Conservation (phyloP, 2,797 vertebrate species). For the Bufotes viridis region DNA sequence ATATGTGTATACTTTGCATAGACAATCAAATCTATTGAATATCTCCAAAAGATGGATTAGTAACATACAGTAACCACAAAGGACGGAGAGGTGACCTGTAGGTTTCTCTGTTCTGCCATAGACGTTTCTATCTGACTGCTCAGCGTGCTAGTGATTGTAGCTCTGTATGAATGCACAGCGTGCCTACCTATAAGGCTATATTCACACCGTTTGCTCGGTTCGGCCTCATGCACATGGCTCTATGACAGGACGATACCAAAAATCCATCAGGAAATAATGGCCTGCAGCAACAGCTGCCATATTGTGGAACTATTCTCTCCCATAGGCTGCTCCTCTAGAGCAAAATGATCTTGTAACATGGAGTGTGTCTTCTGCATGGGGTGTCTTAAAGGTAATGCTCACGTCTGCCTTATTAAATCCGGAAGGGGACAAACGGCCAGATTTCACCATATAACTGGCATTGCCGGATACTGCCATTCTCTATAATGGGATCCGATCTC, state of each 20-base stretch:
- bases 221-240: not conserved
- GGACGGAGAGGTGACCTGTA: not conserved
- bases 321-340: not conserved
- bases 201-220: not conserved
- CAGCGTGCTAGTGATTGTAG: not conserved
- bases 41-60: not conserved
- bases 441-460: too few relatives aligned
- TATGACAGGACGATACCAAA: not conserved
- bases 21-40: not conserved
- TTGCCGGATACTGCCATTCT: too few relatives aligned
- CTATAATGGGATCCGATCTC: too few relatives aligned
- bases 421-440: too few relatives aligned
- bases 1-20: conserved; percentile 10
- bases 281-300: not conserved
- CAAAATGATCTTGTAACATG: not conserved
- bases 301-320: not conserved
- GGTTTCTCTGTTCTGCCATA: not conserved
- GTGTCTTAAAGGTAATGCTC: too few relatives aligned
- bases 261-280: not conserved
- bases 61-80: not conserved
- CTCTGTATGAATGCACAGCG: not conserved
- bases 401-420: too few relatives aligned
- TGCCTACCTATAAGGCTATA: not conserved
- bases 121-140: not conserved
- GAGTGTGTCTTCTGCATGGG: not conserved